Evolutionary conservation across 2,113 vertebrate genomes (phyloP), one percentile per base, ranked within the genome.

Genomic region (Hemicordylus capensis): DNA sequence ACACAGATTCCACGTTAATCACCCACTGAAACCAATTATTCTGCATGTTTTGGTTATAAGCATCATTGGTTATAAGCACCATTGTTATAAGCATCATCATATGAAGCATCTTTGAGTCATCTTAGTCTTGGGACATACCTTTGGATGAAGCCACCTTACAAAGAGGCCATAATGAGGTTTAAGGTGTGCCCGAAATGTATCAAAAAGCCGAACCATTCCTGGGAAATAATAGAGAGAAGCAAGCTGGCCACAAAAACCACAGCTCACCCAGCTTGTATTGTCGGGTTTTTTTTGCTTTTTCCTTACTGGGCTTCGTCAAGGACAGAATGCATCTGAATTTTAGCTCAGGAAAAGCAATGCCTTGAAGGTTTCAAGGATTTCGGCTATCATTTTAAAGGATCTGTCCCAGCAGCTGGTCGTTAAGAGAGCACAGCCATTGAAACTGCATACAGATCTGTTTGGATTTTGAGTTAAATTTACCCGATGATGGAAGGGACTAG

Each of bases 151-250:
- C 72, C 37, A n/a, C 59, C 90, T 74, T 90, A 63, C 37, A 84
- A 80, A 85, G 1, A 39, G 76, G 73, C 83, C 19, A 80, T 11
- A 10, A 69, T 74, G 89, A 91, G 64, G 90, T 74, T 84, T 72
- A 77, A 81, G 54, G 64, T 44, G 24, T 24, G 28, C 39, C 61
- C 72, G 72, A 66, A 83, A 85, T 66, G 37, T 81, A 76, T 84
- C 84, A 89, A 89, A 89, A 89, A 89, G 87, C 73, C 86, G 70
- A 79, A 20, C 28, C 59, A n/a, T 80, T 64, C 80, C 42, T 83
- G 31, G 20, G 79, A 15, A 75, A 86, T 37, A 74, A 77, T 46
- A 88, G 85, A 89, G 89, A 37, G 72, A 80, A 84, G 19, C 48
- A 51, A 12, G n/a, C 4, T 83, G 58, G 79, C 87, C 76, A 85